phyloP scores from a whole-genome alignment of 1,140 invertebrate genomes.

The Microplitis mediator region DNA sequence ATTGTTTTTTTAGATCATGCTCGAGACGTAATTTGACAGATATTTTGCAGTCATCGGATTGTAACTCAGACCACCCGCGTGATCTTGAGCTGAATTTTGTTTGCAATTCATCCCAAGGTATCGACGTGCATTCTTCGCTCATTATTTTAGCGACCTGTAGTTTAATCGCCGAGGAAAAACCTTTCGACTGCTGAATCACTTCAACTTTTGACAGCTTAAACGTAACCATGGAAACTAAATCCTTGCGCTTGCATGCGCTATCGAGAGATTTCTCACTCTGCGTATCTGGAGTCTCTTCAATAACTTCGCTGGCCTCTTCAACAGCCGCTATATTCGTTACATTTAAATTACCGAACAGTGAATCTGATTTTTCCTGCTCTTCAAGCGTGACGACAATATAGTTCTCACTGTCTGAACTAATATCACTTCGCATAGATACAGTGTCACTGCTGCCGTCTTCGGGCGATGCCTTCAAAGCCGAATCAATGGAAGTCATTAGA shows the following conservation, averaged over 20 bases:
- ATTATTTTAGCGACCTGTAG: conserved; percentile 77
- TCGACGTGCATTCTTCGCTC: conserved; percentile 82
- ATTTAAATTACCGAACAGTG: conserved; percentile 60
- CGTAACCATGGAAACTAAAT: conserved; percentile 80
- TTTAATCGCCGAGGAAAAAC: conserved; percentile 74
- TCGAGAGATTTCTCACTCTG: conserved; percentile 81
- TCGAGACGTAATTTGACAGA: conserved; percentile 68
- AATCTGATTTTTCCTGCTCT: conserved; percentile 69
- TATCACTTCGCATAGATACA: conserved; percentile 73
- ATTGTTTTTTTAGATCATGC: conserved; percentile 63
- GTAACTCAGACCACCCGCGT: conserved; percentile 71
- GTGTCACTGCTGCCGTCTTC: conserved; percentile 75
- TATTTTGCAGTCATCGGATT: conserved; percentile 62
- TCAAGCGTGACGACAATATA: conserved; percentile 71
- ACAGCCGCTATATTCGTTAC: conserved; percentile 62
- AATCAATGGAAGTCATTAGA: conserved; percentile 81
- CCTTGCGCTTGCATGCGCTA: conserved; percentile 77
- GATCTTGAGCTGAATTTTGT: conserved; percentile 75
- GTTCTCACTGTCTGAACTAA: conserved; percentile 82
- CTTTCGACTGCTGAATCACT: conserved; percentile 79
- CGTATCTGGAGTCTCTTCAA: conserved; percentile 76
- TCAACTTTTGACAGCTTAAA: conserved; percentile 84
- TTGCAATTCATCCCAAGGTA: conserved; percentile 93
- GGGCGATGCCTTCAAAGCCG: conserved; percentile 72
- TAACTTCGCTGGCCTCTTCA: conserved; percentile 84